Base-by-base conservation (phyloP, 2,797 vertebrate species). In the Argentina silus region DNA sequence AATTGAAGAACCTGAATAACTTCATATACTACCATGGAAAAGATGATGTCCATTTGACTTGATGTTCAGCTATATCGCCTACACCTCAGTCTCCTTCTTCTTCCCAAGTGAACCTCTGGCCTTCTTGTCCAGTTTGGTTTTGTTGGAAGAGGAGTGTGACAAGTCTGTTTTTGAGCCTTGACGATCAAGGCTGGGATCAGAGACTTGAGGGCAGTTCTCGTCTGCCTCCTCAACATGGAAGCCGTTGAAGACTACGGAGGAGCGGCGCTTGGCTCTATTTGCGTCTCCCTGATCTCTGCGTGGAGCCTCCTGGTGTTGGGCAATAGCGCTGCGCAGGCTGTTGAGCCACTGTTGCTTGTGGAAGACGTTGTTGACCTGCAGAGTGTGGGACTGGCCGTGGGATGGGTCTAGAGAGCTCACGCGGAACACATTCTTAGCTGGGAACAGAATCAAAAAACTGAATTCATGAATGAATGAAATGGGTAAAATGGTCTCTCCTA, bases 311-410 rank as follows among this genome's bases (percentile, higher is more conserved):
- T 89, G 96, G 81, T 95, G 93, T 0, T 94, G 93, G 0, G 93
- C 82, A 4, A 97, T 88, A 11, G 97, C 96, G 0, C 81, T 77
- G 17, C 95, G 95, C 10, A 99, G 92, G 71, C 95, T 96, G 72
- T 95, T 97, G 71, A 98, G 93, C 97, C 98, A 99, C 69, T 98
- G 96, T 87, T 99, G 98, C 90, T 99, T 99, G 91, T 98, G 96
- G 92, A 98, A 99, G 42, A 98, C 76, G 0, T 99, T 96, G 0
- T 96, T 98, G 86, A 96, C 96, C 71, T 97, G 95, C 23, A 99
- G 93, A 0, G 97, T 99, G 90, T 98, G 97, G 0, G 95, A 94
- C 81, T 98, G 97, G 78, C 96, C 94, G 0, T 91, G 93, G 19
- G 86, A 79, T 0, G 95, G 88, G 2, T 97, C 96, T 72, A 92